Evolutionary conservation across 30 jellyfish, hydroid and myxozoan species (phyloP).

Genomic region (Sanderia malayensis): DNA sequence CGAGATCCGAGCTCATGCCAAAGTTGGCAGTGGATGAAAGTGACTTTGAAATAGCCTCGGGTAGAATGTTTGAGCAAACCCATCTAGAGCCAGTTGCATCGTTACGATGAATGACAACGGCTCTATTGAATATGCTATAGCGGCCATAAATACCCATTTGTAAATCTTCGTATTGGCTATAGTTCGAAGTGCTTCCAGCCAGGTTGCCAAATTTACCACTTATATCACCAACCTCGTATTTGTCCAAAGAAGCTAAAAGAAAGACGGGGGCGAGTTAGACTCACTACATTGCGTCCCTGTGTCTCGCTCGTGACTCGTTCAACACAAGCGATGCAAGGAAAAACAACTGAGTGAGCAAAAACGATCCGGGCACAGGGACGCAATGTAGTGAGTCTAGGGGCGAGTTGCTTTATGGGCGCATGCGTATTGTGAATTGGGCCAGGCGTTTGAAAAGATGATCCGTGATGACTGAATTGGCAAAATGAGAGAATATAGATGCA

Average conservation of each 20-base stretch:
- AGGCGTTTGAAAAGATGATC: too few species aligned
- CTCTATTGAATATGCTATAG: conserved; percentile 66
- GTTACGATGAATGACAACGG: conserved; percentile 65
- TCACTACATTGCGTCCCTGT: too few species aligned
- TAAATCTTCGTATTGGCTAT: conserved; percentile 30
- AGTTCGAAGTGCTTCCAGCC: conserved; percentile 17
- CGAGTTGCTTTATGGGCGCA: too few species aligned
- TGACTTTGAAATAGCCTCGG: conserved; percentile 39
- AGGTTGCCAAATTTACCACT: conserved; percentile 89
- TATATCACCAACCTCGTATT: conserved; percentile 89
- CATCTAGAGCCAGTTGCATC: conserved; percentile 72
- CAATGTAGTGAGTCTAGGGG: too few species aligned
- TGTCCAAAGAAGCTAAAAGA: conserved; percentile 73
- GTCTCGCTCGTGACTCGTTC: too few species aligned
- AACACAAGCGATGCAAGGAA: too few species aligned
- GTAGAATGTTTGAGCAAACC: conserved; percentile 72
- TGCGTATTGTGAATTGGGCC: too few species aligned
- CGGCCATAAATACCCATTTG: conserved; percentile 76
- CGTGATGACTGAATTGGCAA: background rate
- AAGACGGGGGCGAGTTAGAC: too few species aligned
- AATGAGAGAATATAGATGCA: background rate
- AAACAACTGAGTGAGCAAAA: too few species aligned
- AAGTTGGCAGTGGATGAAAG: conserved; percentile 63
- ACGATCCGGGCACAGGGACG: too few species aligned
- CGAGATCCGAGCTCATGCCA: conserved; percentile 38